Percentiles rank a stretch among this genome's conserved stretches.
These are phyloP conservation scores for Pasiphila rectangulata DNA, from an alignment of 2,888 invertebrate species.

Conservation along the genomic window DNA sequence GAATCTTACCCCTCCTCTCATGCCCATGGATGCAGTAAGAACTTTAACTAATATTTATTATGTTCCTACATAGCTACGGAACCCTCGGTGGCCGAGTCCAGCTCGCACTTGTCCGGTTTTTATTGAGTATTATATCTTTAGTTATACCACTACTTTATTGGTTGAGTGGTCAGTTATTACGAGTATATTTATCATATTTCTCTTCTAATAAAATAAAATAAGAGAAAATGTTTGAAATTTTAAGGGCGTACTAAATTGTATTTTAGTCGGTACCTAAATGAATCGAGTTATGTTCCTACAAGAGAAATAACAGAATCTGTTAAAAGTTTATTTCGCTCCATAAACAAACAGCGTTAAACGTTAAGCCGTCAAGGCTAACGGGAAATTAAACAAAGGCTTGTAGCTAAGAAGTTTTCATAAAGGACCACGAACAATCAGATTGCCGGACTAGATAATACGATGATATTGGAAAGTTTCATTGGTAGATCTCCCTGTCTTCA, in stretches of 20 bases:
- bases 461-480: conserved; percentile 18
- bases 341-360: conserved; percentile 19
- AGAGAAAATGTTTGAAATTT: neutral
- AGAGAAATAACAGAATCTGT: conserved; percentile 13
- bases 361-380: conserved; percentile 14
- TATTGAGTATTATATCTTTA: too few species aligned
- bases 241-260: neutral
- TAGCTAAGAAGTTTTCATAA: conserved; percentile 18
- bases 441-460: conserved; percentile 10
- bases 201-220: neutral
- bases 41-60: too few species aligned
- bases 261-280: neutral
- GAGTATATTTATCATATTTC: too few species aligned
- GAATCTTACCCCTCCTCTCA: too few species aligned
- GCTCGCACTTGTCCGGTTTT: too few species aligned
- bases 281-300: conserved; percentile 11
- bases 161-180: too few species aligned
- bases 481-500: neutral
- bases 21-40: too few species aligned
- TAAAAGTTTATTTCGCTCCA: conserved; percentile 10
- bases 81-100: too few species aligned
- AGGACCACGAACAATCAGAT: conserved; percentile 18
- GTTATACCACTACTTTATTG: too few species aligned
- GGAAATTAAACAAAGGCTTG: conserved; percentile 22
- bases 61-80: too few species aligned